Percentiles rank a stretch among this genome's conserved stretches.
Evolutionary conservation across 2,797 vertebrate species (phyloP).

Genomic region (Enteromius afrohamiltoni): DNA sequence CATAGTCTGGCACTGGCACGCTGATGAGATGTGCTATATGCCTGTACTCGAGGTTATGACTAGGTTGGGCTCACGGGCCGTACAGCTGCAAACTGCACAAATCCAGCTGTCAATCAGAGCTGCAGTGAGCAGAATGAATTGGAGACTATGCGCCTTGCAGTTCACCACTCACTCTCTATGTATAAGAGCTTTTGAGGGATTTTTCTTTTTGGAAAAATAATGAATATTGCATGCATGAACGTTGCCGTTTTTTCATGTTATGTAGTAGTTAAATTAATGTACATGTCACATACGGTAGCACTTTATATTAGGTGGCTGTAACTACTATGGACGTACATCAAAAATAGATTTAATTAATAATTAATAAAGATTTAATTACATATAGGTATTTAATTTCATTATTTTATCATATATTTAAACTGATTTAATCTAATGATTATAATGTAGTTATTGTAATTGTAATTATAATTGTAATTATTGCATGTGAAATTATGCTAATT

Average conservation of each 20-base stretch:
- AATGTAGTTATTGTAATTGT: too few relatives aligned
- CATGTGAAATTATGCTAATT: too few relatives aligned
- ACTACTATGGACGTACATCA: too few relatives aligned
- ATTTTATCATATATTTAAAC: background rate
- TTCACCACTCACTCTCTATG: background rate
- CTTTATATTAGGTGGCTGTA: too few relatives aligned
- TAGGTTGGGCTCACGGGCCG: background rate
- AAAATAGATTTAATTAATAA: too few relatives aligned
- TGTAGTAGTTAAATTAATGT: background rate
- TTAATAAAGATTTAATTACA: too few relatives aligned
- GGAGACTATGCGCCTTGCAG: background rate
- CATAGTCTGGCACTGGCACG: constrained; percentile 65
- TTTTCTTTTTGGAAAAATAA: background rate
- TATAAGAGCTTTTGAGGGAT: background rate
- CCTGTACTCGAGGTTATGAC: constrained; percentile 15
- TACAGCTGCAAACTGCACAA: background rate
- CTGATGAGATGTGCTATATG: constrained; percentile 42
- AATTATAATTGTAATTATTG: too few relatives aligned
- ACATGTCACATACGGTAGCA: background rate
- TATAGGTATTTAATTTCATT: too few relatives aligned
- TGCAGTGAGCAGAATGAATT: background rate
- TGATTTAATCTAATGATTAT: background rate
- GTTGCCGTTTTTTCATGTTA: background rate
- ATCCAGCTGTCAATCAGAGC: background rate
- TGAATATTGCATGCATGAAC: background rate